Evolutionary conservation across 2,888 invertebrate species (phyloP), one percentile per base, ranked within the genome.

Genomic region (Chironomus riparius): DNA sequence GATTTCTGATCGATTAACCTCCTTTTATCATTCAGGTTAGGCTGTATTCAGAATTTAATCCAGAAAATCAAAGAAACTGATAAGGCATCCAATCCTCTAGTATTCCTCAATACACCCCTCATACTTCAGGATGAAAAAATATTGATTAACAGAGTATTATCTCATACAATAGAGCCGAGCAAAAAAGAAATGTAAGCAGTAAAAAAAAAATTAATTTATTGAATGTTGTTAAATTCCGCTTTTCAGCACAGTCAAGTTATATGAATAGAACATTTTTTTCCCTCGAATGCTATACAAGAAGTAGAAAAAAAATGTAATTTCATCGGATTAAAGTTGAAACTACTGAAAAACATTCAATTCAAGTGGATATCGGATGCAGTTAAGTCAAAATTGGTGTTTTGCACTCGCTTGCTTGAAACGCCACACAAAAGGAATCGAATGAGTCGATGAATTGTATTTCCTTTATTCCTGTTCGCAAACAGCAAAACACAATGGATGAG

Each of bases 301-400:
- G 50, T 15, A 56, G 6, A 15, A 62, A 65, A 24, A 65, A 62
- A 62, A 62, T 12, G 65, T 65, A 65, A 65, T 65, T 65, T 65
- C 65, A 65, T 65, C 22, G 65, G 65, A 65, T 65, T 65, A 65
- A 65, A 65, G 65, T 65, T 65, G 65, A 4, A 65, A 65, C 65
- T 65, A 65, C 24, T 65, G 65, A 65, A 65, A 65, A 65, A 65
- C 21, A 24, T 65, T 65, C 24, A 65, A 65, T 10, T 24, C 65
- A 13, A 21, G 38, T 65, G n/a, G n/a, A 62, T 62, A 12, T 24
- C 22, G 56, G 56, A 15, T 65, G 65, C 65, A 65, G 65, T 24
- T 65, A n/a, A 65, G 24, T 13, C 21, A 12, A 24, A 65, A 65
- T 65, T 65, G 56, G 56, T 56, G 56, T 56, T 56, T 56, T 56